A percentile compares a stretch with the other conserved stretches of the same genome.
Evolutionary conservation across 2,113 vertebrate genomes (phyloP).

Genomic region (Corynorhinus townsendii): DNA sequence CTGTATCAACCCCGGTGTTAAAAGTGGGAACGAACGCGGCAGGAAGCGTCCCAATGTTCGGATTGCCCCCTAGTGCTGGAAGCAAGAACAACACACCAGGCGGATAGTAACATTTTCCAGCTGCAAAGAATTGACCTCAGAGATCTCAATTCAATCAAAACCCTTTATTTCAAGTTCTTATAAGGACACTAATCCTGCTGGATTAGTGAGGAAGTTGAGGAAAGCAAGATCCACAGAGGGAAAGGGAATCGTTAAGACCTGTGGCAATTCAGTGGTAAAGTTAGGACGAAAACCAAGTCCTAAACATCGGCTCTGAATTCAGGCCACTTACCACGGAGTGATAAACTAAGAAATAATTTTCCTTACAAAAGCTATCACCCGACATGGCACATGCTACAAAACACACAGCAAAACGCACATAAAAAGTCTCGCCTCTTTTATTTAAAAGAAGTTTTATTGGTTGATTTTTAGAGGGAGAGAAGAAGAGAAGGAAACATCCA

Average conservation of each 20-base stretch:
- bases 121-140: not conserved
- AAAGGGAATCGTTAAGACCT: not conserved
- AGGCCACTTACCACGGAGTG: not conserved
- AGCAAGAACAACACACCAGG: conserved; percentile 27
- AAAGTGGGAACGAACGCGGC: rapidly evolving
- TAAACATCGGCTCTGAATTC: not conserved
- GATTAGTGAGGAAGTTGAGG: not conserved
- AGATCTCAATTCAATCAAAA: not conserved
- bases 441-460: too few relatives aligned
- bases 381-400: not conserved
- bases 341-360: not conserved
- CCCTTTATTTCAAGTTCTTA: not conserved
- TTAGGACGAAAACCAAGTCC: not conserved
- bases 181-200: not conserved
- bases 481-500: too few relatives aligned
- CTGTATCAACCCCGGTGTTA: not conserved
- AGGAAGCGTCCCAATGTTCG: not conserved
- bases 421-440: not conserved
- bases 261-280: not conserved
- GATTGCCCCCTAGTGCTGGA: conserved; percentile 51
- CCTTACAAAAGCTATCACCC: not conserved
- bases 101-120: not conserved
- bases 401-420: not conserved
- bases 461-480: too few relatives aligned
- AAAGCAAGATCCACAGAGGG: not conserved